A percentile compares a stretch with the other conserved stretches of the same genome.
Conservation (phyloP, 2,113 vertebrate genomes). For the Tiliqua scincoides region DNA sequence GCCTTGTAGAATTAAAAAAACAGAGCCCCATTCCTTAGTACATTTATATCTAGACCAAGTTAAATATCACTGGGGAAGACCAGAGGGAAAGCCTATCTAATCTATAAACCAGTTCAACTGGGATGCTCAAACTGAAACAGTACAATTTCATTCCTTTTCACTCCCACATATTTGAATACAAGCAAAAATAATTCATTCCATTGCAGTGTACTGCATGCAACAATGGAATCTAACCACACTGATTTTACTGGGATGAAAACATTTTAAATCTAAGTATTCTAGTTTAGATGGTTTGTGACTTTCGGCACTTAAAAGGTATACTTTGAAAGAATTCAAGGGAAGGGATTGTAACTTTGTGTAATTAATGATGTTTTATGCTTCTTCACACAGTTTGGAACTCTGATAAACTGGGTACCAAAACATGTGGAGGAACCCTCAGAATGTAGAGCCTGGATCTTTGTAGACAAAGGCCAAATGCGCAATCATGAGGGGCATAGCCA, state of each 20-base stretch:
- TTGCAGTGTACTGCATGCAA: background rate
- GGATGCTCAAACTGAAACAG: background rate
- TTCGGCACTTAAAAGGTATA: background rate
- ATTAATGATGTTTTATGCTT: too few relatives aligned
- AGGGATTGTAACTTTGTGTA: background rate
- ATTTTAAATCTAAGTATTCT: background rate
- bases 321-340: background rate
- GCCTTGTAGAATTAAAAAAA: too few relatives aligned
- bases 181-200: background rate
- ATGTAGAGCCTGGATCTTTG: too few relatives aligned
- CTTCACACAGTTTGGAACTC: too few relatives aligned
- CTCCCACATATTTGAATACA: background rate
- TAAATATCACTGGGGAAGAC: background rate
- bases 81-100: conserved; percentile 15
- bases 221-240: background rate
- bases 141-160: background rate
- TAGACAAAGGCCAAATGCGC: too few relatives aligned
- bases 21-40: background rate
- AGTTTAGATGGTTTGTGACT: background rate
- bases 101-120: background rate
- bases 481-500: too few relatives aligned
- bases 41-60: conserved; percentile 11
- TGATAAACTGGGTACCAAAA: too few relatives aligned
- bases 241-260: background rate
- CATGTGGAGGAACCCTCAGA: too few relatives aligned